These are phyloP conservation scores for Salmo trutta DNA, from an alignment of 2,797 vertebrate species.

Conservation along the genomic window DNA sequence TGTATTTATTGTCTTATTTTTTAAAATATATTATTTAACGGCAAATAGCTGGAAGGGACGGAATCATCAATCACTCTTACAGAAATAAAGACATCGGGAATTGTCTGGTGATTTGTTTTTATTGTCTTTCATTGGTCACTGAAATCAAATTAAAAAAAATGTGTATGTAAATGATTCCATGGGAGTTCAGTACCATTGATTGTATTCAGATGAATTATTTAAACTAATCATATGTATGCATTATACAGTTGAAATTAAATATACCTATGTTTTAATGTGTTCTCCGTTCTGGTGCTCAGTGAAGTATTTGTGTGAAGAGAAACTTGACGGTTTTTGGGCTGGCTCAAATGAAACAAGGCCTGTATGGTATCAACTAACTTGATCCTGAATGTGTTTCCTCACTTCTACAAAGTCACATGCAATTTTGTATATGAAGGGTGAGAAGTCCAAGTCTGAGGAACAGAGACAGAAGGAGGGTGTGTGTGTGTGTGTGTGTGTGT, in stretches of 20 bases:
- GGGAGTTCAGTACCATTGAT: background rate
- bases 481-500: too few relatives aligned
- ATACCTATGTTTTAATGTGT: constrained; percentile 1
- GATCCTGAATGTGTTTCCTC: background rate
- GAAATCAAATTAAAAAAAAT: background rate
- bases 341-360: too few relatives aligned
- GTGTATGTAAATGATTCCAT: background rate
- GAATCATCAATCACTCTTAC: background rate
- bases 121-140: background rate
- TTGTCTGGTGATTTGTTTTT: background rate
- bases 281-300: background rate
- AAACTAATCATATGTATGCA: background rate
- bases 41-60: background rate
- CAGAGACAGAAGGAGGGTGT: too few relatives aligned
- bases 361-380: background rate
- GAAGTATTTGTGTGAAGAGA: background rate
- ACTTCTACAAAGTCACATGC: background rate
- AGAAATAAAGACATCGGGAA: background rate
- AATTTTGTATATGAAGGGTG: background rate
- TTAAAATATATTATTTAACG: background rate
- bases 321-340: too few relatives aligned
- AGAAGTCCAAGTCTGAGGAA: too few relatives aligned
- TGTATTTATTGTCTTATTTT: background rate
- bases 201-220: constrained; percentile 3
- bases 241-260: constrained; percentile 4